Percentiles rank a stretch among this genome's conserved stretches.
Conservation (phyloP, 2,888 invertebrate genomes). For the Drosophila gaucha region DNA sequence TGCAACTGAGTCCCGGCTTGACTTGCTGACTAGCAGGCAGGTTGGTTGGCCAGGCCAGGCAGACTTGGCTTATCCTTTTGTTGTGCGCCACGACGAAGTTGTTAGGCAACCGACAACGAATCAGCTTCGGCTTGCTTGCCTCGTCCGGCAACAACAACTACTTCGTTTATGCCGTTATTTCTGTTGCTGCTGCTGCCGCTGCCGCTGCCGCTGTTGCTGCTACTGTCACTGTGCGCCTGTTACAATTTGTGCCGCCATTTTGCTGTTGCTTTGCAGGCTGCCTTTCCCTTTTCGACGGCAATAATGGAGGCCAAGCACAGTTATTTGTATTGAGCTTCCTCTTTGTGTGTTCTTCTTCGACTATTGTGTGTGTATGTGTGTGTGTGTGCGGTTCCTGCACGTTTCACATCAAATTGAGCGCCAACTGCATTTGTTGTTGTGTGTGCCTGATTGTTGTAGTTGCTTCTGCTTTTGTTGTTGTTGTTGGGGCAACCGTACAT, state of each 20-base stretch:
- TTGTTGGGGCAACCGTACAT: constrained; percentile 75
- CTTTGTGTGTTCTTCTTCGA: constrained; percentile 8
- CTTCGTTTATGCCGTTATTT: constrained; percentile 16
- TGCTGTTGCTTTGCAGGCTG: constrained; percentile 57
- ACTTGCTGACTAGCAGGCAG: constrained; percentile 55
- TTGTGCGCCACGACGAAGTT: constrained; percentile 67
- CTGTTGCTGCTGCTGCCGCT: constrained; percentile 12
- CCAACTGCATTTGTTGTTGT: constrained; percentile 68
- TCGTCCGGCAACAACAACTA: constrained; percentile 24
- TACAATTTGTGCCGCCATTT: constrained; percentile 71
- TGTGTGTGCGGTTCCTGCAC: constrained; percentile 61
- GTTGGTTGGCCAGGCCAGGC: constrained; percentile 37
- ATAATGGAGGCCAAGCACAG: constrained; percentile 53
- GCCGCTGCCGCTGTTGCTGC: constrained; percentile 14
- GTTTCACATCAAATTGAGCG: constrained; percentile 75
- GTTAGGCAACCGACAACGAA: constrained; percentile 59
- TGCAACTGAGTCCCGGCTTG: constrained; percentile 77
- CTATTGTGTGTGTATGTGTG: constrained; percentile 6
- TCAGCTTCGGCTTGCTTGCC: constrained; percentile 26
- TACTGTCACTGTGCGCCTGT: constrained; percentile 55
- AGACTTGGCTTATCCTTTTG: constrained; percentile 75
- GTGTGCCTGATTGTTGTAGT: constrained; percentile 44
- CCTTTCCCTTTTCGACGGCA: constrained; percentile 54
- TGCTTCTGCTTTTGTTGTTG: constrained; percentile 43
- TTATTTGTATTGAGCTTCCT: constrained; percentile 70